Conservation (phyloP, 30 jellyfish, hydroid and myxozoan genomes). For the Rhopilema esculentum region DNA sequence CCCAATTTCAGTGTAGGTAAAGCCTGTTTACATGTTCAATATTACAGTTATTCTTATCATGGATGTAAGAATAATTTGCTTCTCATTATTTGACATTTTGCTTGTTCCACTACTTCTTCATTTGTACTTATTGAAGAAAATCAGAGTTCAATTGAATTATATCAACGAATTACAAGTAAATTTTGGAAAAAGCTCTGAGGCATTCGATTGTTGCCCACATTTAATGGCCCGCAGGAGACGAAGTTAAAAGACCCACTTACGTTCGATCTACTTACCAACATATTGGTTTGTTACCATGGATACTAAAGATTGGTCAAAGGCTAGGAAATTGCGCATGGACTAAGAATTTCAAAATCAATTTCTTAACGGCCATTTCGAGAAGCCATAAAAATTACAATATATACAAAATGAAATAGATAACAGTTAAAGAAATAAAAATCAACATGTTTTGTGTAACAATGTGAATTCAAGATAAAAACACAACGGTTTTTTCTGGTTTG, state of each 20-base stretch:
- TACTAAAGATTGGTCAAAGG: neutral
- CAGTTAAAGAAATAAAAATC: neutral
- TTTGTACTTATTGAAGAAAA: neutral
- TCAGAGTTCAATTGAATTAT: neutral
- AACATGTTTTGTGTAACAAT: too few species aligned
- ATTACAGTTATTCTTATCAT: too few species aligned
- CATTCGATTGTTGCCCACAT: neutral
- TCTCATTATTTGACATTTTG: neutral
- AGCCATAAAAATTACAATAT: neutral
- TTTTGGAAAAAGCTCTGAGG: neutral
- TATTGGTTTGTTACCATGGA: neutral
- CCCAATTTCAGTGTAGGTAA: too few species aligned
- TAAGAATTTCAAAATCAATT: neutral
- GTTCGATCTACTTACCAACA: neutral
- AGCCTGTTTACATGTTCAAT: too few species aligned
- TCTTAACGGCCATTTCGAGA: neutral
- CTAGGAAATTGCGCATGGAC: neutral
- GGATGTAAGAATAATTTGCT: too few species aligned
- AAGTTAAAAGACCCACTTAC: neutral
- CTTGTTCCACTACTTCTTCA: neutral
- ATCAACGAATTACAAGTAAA: neutral
- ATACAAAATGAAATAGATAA: neutral
- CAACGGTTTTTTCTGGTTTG: too few species aligned
- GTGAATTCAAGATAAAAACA: too few species aligned
- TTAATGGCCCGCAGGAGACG: neutral